Evolutionary conservation across 2,113 vertebrate species (phyloP).

Genomic region (Saccopteryx leptura): DNA sequence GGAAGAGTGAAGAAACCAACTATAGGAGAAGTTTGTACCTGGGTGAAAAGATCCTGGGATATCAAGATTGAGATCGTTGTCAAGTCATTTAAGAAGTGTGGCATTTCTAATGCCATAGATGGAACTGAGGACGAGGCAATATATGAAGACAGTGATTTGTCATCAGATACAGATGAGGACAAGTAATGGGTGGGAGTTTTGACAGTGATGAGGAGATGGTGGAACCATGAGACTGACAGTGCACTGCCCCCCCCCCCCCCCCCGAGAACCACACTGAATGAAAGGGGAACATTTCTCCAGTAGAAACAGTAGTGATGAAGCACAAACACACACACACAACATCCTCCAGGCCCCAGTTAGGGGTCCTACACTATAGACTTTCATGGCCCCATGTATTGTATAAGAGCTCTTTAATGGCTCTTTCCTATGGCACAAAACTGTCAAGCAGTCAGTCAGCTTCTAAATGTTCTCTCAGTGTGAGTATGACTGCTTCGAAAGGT

Average conservation of each 20-base stretch:
- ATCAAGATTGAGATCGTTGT: too few species aligned
- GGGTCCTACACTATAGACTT: background rate
- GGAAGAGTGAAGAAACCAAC: too few species aligned
- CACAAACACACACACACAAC: too few species aligned
- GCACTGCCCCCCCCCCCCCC: too few species aligned
- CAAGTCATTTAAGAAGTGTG: too few species aligned
- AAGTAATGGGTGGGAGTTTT: too few species aligned
- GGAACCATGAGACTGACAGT: background rate
- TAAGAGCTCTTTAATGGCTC: background rate
- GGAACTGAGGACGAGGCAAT: too few species aligned
- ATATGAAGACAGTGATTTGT: too few species aligned
- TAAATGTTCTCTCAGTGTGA: background rate
- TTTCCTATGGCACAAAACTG: background rate
- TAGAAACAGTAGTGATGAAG: background rate
- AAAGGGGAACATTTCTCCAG: background rate
- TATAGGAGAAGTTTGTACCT: too few species aligned
- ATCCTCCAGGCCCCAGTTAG: background rate
- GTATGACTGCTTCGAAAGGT: background rate
- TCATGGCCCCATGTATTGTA: background rate
- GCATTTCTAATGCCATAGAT: too few species aligned
- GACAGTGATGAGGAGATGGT: background rate
- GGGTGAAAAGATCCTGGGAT: too few species aligned
- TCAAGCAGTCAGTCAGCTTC: background rate
- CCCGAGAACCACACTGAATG: background rate
- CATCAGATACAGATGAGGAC: too few species aligned